These are phyloP conservation scores for Halcyon smyrnensis DNA, from an alignment of 2,797 vertebrate species.

Conservation along the genomic window DNA sequence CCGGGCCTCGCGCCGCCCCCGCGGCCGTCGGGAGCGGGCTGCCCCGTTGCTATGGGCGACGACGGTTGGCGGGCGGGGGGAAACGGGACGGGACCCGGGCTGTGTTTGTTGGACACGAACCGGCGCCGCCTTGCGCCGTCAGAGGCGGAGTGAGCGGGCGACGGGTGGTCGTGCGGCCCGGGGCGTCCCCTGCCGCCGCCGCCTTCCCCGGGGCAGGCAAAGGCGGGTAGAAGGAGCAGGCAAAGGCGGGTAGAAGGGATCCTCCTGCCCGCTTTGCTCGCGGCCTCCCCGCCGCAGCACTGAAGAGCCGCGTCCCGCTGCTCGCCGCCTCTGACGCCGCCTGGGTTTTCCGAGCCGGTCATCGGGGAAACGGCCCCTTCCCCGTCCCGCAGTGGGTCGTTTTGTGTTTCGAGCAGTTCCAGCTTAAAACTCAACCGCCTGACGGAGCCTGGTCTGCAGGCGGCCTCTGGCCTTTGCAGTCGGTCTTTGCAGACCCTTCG, in stretches of 20 bases:
- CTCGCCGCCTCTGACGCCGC: background rate
- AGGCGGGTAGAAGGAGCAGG: no score
- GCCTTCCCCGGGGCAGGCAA: background rate
- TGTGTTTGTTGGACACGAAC: background rate
- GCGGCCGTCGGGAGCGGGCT: background rate
- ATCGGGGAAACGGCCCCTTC: background rate
- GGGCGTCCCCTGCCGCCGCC: no score
- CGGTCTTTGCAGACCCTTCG: no score
- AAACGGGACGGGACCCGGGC: no score
- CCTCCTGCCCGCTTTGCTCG: background rate
- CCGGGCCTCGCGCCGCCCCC: background rate
- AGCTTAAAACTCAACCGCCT: background rate
- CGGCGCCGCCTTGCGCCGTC: background rate
- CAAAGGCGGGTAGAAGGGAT: no score
- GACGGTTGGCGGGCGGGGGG: background rate
- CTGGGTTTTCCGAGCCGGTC: background rate
- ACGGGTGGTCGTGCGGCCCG: background rate
- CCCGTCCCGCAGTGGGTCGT: background rate
- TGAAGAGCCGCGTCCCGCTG: no score
- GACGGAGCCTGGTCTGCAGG: background rate
- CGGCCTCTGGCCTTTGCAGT: background rate
- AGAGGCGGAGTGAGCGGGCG: background rate
- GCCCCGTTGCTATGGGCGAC: background rate
- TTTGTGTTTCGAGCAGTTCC: background rate
- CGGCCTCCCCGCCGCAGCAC: background rate